A percentile compares a stretch with the other conserved stretches of the same genome.
Conservation (phyloP, 2,113 vertebrate species). For the Aptenodytes patagonicus region DNA sequence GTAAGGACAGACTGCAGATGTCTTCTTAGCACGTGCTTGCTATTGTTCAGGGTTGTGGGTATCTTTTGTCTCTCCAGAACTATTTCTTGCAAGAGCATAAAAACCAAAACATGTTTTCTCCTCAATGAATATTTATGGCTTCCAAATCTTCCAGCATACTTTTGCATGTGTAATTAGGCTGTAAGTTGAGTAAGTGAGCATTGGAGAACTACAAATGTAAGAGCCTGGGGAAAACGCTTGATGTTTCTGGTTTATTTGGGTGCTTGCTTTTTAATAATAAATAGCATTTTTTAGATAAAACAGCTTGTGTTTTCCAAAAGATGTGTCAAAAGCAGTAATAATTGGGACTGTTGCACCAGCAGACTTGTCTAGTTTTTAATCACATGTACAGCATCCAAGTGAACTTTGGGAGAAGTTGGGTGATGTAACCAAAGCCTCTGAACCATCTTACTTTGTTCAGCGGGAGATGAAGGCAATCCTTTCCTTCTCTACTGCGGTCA, state of each 20-base stretch:
- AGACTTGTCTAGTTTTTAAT: constrained; percentile 14
- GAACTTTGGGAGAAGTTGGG: neutral
- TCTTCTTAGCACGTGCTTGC: neutral
- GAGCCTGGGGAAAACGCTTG: constrained; percentile 9
- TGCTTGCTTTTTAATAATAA: constrained; percentile 58
- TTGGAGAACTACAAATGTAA: neutral
- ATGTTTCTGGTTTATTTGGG: constrained; percentile 52
- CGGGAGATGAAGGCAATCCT: neutral
- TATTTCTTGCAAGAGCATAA: neutral
- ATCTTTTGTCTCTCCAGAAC: neutral
- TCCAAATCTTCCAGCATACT: neutral
- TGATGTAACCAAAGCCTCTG: neutral
- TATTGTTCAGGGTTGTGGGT: neutral
- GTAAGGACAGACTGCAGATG: neutral
- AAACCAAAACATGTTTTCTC: constrained; percentile 5
- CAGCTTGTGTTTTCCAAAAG: constrained; percentile 22
- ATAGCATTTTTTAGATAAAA: constrained; percentile 53
- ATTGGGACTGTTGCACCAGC: neutral
- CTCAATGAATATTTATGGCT: constrained; percentile 45
- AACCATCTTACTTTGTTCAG: neutral
- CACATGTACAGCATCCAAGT: neutral
- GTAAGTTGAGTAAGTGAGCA: neutral
- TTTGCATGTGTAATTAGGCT: constrained; percentile 56
- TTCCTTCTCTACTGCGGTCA: neutral
- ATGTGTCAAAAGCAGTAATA: constrained; percentile 10